Evolutionary conservation across 2,113 vertebrate genomes (phyloP), one percentile per base, ranked within the genome.

Genomic region (Ovibos moschatus): DNA sequence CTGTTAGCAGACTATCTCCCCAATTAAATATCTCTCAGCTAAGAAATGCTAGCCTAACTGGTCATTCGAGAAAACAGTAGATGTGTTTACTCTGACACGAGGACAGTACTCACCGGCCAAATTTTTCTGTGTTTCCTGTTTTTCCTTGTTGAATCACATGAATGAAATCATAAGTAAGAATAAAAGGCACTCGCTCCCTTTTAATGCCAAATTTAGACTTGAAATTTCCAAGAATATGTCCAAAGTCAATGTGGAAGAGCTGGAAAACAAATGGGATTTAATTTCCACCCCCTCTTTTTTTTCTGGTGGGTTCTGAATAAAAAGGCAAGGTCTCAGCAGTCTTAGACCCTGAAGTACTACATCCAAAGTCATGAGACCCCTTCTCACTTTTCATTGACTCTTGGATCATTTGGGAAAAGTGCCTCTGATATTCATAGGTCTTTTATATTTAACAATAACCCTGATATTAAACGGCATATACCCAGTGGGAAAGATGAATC

Each of bases 141-240:
- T 99, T 99, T 91, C 99, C 99, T 99, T 99, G 99, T 97, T 99
- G 99, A 97, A 99, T 99, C 98, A 99, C 99, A 40, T 99, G 99
- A 98, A 99, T 99, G 98, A 99, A 99, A 99, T 99, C 99, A 84
- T 99, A 99, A 14, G 99, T 99, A 97, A 99, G 99, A 99, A 99
- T 99, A 97, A 99, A 99, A 92, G 99, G 99, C 91, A 99, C 99
- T 4, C 99, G 99, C 98, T 99, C 99, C 98, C 99, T 99, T 99
- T 99, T 99, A 99, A 99, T 99, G 97, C 99, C 99, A 98, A 99
- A 99, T 98, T 99, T 99, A 81, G 99, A 99, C 96, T 99, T 99
- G 98, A 99, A 99, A 99, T 99, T 99, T 92, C 99, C 99, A 98
- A 99, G 99, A 98, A 99, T 99, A 98, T 99, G 99, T 51, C 99